Base-by-base conservation (phyloP, 1,140 invertebrate genomes). In the Leptonema lineaticorne region DNA sequence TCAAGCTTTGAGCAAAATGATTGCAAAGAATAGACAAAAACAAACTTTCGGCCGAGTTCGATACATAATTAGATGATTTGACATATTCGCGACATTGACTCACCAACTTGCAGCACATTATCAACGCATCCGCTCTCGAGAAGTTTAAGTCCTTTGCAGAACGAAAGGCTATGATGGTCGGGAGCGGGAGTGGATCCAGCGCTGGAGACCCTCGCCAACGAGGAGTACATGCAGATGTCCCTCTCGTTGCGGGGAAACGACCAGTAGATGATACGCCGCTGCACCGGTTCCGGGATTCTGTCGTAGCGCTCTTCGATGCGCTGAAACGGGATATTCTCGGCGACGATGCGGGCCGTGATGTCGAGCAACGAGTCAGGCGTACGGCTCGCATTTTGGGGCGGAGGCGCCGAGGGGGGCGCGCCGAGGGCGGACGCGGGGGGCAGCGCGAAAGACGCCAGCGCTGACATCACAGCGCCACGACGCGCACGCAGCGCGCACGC, bases 151-250 rank as follows among this genome's bases (percentile, higher is more conserved):
- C 92, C 92, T 80, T 90, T 89, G 82, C 92, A 90, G 82, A 93
- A 93, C 74, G 91, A 90, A 72, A 93, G 83, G 84, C 89, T 92
- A 76, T 90, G 88, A 75, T 87, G 87, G 80, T 92, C 90, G 59
- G 65, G 57, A 24, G 45, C 9, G 37, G 74, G 63, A 79, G 82
- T 78, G 74, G 81, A 82, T 82, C 79, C 83, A 83, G 56, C 60
- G 45, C 33, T 18, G 56, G 74, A 64, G 79, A 84, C 84, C 67
- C 85, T 83, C 77, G 89, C 87, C 78, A 93, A 85, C 71, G 91
- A 93, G 64, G 90, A 92, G 81, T 94, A 94, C 90, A 94, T 93
- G 78, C 90, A 92, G 77, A 94, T 93, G 82, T 93, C 91, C 74
- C 88, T 83, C 80, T 94, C 92, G 79, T 93, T 90, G 73, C 92